Evolutionary conservation across 37 sponge, comb jelly and placozoan species (phyloP), one percentile per base, ranked within the genome.

Genomic region (Ephydatia muelleri): DNA sequence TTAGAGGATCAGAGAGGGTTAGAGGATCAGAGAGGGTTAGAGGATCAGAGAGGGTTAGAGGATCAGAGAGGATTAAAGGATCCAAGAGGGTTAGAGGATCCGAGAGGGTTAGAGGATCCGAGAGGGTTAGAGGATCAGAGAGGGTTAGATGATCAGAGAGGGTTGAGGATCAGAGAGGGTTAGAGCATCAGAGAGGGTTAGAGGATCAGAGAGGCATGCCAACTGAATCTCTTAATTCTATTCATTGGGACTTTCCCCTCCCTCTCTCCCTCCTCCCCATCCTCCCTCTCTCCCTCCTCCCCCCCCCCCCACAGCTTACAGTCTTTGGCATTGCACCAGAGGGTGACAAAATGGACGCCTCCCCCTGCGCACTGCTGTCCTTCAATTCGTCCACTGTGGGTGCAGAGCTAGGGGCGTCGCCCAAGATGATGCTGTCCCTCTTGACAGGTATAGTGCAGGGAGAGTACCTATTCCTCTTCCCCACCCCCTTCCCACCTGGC

Each of bases 231-330:
- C 43, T 49, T 82, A 71, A 38, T 49, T 70, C 47, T 70, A 5
- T 22, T 49, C 28, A 29, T 27, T 26, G 27, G 4, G 26, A 71
- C 4, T 38, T 23, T 70, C 82, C 57, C 71, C 47, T 57, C 78
- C 29, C 28, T 49, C 65, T 16, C 79, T 36, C 66, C 64, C 30
- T 34, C 36, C 74, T 27, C 33, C 48, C 0, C 30, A 23, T 2
- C 73, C 73, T 82, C 83, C 43, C 21, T 40, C 34, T 72, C 49
- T 72, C 74, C 65, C 64, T 82, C 64, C 36, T 64, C 19, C 83
- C 30, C 31, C 13, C 30, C 49, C 40, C 29, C 27, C 28, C 23
- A 34, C 35, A 37, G 75, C 32, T n/a, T n/a, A 38, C 36, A 25
- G 36, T 9, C 8, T 43, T 43, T 43, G 47, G 4, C 6, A 43